phyloP scores from a whole-genome alignment of 2,888 invertebrate genomes.

The Stramonita haemastoma region DNA sequence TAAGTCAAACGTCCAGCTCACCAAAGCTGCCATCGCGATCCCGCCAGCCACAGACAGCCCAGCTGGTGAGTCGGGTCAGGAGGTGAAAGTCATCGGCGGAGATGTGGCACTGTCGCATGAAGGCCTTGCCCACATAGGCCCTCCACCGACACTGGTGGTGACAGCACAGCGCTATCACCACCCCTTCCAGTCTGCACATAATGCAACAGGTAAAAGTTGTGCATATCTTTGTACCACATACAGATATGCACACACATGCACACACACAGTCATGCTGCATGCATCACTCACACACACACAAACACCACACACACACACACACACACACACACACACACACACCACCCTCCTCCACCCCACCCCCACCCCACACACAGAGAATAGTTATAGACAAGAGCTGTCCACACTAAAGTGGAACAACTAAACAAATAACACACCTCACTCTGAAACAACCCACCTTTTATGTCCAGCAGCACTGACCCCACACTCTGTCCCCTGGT shows the following conservation, averaged over 20 bases:
- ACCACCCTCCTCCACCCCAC: too few relatives aligned
- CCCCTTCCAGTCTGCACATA: slow-evolving; percentile 69
- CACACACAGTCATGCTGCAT: too few relatives aligned
- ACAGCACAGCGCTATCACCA: slow-evolving; percentile 91
- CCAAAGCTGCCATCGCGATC: slow-evolving; percentile 34
- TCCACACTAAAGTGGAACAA: neutral
- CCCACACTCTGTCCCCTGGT: neutral
- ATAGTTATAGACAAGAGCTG: too few relatives aligned
- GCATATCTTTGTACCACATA: too few relatives aligned
- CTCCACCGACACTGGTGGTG: slow-evolving; percentile 90
- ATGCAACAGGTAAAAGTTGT: neutral
- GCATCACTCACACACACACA: too few relatives aligned
- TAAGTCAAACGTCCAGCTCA: neutral
- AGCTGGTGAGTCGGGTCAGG: slow-evolving; percentile 89
- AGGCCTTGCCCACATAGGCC: slow-evolving; percentile 84
- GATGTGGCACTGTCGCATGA: slow-evolving; percentile 79
- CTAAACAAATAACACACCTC: neutral
- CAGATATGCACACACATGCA: too few relatives aligned
- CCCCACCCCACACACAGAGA: too few relatives aligned
- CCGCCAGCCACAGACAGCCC: slow-evolving; percentile 85
- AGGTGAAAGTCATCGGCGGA: slow-evolving; percentile 84
- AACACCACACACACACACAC: too few relatives aligned
- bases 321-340: too few relatives aligned
- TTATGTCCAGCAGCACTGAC: neutral
- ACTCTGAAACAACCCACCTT: neutral